Percentiles rank a stretch among this genome's conserved stretches.
phyloP scores from a whole-genome alignment of 2,797 vertebrate species.

The Tapera naevia region DNA sequence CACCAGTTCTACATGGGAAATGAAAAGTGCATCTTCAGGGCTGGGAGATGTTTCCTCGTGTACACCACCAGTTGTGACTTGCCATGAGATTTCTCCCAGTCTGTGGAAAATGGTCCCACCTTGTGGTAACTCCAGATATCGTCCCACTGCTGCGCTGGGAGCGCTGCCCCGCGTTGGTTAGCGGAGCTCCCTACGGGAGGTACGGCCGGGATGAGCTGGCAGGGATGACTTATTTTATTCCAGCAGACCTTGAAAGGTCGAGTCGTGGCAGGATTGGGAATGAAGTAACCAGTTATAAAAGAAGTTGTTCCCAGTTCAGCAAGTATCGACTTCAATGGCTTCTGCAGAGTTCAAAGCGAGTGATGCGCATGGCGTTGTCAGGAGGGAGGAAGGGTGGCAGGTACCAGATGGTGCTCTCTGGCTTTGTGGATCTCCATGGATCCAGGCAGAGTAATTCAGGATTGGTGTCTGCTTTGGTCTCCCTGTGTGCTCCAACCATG shows the following conservation, averaged over 20 bases:
- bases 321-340: background rate
- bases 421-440: background rate
- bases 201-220: background rate
- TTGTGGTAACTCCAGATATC: conserved; percentile 19
- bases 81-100: background rate
- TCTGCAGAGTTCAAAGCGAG: background rate
- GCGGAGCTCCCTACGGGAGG: background rate
- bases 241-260: background rate
- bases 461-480: background rate
- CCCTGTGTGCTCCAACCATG: background rate
- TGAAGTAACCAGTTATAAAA: background rate
- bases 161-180: fast-evolving
- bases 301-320: background rate
- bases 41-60: fast-evolving
- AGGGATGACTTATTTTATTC: background rate
- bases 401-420: background rate
- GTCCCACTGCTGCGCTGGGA: background rate
- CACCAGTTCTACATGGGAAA: background rate
- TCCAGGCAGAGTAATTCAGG: background rate
- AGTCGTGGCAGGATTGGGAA: background rate
- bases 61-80: background rate
- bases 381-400: background rate
- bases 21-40: background rate
- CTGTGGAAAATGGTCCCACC: conserved; percentile 37
- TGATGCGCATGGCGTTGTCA: background rate